Evolutionary conservation across 2,797 vertebrate genomes (phyloP).

Genomic region (Lateolabrax maculatus): DNA sequence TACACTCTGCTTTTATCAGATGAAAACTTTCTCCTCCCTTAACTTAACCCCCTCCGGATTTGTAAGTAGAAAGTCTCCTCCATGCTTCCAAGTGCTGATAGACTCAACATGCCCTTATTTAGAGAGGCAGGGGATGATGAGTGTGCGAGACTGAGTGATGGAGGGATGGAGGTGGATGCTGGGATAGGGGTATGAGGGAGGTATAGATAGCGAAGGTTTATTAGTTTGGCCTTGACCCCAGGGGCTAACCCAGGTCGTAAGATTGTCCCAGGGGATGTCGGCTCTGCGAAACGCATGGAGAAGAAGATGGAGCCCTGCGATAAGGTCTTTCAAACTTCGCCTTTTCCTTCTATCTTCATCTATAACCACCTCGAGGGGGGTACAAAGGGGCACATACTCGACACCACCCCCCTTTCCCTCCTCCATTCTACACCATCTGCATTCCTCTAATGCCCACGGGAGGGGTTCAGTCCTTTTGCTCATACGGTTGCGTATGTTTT

Average conservation of each 20-base stretch:
- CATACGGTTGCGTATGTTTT: slow-evolving; percentile 61
- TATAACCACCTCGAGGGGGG: slow-evolving; percentile 36
- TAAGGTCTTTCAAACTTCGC: slow-evolving; percentile 59
- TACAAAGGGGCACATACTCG: slow-evolving; percentile 34
- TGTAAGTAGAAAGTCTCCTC: slow-evolving; percentile 44
- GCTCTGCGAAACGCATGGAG: slow-evolving; percentile 30
- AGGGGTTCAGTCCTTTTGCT: slow-evolving; percentile 54
- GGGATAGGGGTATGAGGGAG: slow-evolving; percentile 54
- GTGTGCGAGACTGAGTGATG: slow-evolving; percentile 48
- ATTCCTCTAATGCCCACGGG: slow-evolving; percentile 74
- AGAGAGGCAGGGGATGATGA: slow-evolving; percentile 55
- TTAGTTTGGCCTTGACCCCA: slow-evolving; percentile 77
- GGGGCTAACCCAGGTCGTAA: slow-evolving; percentile 56
- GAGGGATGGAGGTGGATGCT: slow-evolving; percentile 33
- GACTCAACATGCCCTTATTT: slow-evolving; percentile 86
- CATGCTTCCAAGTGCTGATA: slow-evolving; percentile 57
- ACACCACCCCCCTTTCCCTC: slow-evolving; percentile 2
- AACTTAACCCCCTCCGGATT: slow-evolving; percentile 32
- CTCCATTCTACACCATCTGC: slow-evolving; percentile 52
- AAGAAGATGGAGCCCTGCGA: slow-evolving; percentile 68
- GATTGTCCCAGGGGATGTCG: slow-evolving; percentile 56
- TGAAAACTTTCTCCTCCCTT: slow-evolving; percentile 62
- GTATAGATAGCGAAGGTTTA: slow-evolving; percentile 73
- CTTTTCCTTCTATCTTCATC: slow-evolving; percentile 49
- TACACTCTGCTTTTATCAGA: slow-evolving; percentile 72